Percentiles rank a stretch among this genome's conserved stretches.
These are phyloP conservation scores for Saxidomus purpurata DNA, from an alignment of 1,140 invertebrate genomes.

Conservation along the genomic window DNA sequence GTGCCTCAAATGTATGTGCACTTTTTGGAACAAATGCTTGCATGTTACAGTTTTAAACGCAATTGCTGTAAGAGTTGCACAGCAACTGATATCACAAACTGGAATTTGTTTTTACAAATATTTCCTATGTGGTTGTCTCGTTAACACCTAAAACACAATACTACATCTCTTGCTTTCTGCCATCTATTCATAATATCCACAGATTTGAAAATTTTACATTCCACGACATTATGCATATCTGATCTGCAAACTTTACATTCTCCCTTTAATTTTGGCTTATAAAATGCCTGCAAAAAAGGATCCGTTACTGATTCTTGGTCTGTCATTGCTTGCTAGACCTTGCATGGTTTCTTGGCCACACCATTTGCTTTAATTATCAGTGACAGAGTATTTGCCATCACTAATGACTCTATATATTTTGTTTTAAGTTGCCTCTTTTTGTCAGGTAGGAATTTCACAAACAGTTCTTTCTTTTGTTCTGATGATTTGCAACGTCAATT, in stretches of 20 bases:
- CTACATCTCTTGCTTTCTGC: conserved; percentile 28
- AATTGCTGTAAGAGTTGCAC: neutral
- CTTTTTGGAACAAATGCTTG: neutral
- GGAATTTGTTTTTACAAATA: neutral
- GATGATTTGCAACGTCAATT: too few relatives aligned
- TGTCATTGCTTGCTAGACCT: neutral
- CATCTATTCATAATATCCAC: neutral
- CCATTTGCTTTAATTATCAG: too few relatives aligned
- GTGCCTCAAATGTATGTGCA: neutral
- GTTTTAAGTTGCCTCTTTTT: too few relatives aligned
- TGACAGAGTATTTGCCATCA: too few relatives aligned
- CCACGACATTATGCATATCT: conserved; percentile 13
- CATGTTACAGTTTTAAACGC: neutral
- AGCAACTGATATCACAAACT: conserved; percentile 22
- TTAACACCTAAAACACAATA: conserved; percentile 41
- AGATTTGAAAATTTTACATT: conserved; percentile 35
- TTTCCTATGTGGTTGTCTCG: conserved; percentile 2
- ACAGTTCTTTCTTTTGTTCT: too few relatives aligned
- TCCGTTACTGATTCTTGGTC: neutral
- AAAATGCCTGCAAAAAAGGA: neutral
- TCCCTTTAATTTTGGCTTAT: neutral
- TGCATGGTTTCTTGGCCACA: neutral
- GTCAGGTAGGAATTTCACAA: too few relatives aligned
- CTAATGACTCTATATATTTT: too few relatives aligned
- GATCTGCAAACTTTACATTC: conserved; percentile 3